A percentile compares a stretch with the other conserved stretches of the same genome.
These are phyloP conservation scores for Hoplodrina ambigua DNA, from an alignment of 2,888 invertebrate genomes.

Conservation along the genomic window DNA sequence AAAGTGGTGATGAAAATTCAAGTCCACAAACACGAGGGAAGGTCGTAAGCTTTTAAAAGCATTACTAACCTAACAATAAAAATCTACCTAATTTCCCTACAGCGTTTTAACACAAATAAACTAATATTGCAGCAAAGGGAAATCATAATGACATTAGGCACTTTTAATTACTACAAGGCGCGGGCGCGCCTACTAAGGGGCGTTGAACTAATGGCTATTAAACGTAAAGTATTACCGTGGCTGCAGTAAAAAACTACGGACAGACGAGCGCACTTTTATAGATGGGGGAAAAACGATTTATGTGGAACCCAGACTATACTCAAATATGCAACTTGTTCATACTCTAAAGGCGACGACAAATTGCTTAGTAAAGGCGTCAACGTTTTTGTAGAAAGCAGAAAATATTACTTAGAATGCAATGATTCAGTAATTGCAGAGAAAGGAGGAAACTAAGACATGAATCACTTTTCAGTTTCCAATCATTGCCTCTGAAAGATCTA, in stretches of 20 bases:
- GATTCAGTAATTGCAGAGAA: constrained; percentile 31
- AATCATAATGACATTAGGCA: constrained; percentile 53
- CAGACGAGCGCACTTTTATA: constrained; percentile 42
- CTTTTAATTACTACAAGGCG: constrained; percentile 57
- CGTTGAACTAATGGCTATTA: constrained; percentile 70
- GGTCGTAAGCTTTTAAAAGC: not conserved
- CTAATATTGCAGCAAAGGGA: constrained; percentile 31
- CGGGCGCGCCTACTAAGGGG: constrained; percentile 60
- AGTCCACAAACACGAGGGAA: not conserved
- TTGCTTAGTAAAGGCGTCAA: constrained; percentile 10
- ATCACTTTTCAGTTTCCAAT: constrained; percentile 33
- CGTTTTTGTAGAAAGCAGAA: constrained; percentile 24
- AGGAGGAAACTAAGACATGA: constrained; percentile 27
- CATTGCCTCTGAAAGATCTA: constrained; percentile 10
- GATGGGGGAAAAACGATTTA: constrained; percentile 51
- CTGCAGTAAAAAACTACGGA: constrained; percentile 63
- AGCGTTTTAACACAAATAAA: constrained; percentile 5
- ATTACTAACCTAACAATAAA: not conserved
- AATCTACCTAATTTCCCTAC: not conserved
- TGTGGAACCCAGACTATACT: not conserved
- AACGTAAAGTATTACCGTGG: constrained; percentile 52
- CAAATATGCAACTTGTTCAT: constrained; percentile 6
- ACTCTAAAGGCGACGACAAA: constrained; percentile 12
- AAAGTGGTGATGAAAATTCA: not conserved
- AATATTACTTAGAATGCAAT: constrained; percentile 26